phyloP scores from a whole-genome alignment of 1,140 invertebrate species.

The Phenacoccus solenopsis region DNA sequence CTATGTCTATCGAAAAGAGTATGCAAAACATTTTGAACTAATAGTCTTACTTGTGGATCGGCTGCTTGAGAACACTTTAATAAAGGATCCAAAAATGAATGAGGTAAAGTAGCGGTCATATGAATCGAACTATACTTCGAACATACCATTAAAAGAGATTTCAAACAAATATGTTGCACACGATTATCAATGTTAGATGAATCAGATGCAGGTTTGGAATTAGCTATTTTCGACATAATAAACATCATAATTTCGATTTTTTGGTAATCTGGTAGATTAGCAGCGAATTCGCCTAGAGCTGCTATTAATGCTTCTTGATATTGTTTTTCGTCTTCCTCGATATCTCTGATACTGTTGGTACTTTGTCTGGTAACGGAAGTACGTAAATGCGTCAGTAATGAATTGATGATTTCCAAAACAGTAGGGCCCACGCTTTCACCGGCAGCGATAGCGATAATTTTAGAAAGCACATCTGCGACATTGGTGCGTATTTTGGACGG shows the following conservation, averaged over 20 bases:
- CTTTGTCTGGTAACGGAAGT: constrained; percentile 67
- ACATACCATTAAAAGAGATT: constrained; percentile 80
- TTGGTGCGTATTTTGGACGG: constrained; percentile 77
- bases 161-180: constrained; percentile 84
- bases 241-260: constrained; percentile 99
- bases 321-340: constrained; percentile 51
- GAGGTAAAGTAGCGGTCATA: constrained; percentile 85
- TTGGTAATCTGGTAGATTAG: constrained; percentile 96
- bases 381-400: constrained; percentile 77
- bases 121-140: constrained; percentile 90
- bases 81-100: constrained; percentile 82
- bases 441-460: constrained; percentile 93
- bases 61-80: constrained; percentile 71
- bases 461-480: constrained; percentile 84
- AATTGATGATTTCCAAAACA: constrained; percentile 95
- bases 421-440: constrained; percentile 95
- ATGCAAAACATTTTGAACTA: constrained; percentile 91
- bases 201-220: constrained; percentile 30
- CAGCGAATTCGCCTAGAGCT: constrained; percentile 93
- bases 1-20: constrained; percentile 87
- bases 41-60: constrained; percentile 69
- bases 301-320: constrained; percentile 94
- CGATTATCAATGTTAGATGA: constrained; percentile 38
- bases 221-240: constrained; percentile 73
- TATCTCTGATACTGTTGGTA: constrained; percentile 27